phyloP scores from a whole-genome alignment of 2,888 invertebrate species.

The Drosophila dives region DNA sequence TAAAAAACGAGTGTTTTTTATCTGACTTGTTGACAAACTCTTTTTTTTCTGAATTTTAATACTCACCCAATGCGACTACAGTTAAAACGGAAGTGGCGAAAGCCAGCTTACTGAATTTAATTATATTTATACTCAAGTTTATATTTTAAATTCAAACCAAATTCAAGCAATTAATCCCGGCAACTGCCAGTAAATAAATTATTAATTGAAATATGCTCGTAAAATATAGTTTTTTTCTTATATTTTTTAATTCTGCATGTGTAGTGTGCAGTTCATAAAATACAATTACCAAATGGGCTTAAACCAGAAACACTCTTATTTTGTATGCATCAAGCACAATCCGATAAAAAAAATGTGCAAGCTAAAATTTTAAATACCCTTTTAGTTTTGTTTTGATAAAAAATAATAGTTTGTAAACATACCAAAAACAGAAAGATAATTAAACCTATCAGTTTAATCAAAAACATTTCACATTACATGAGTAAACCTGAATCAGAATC shows the following conservation, averaged over 20 bases:
- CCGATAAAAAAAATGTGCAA: not conserved
- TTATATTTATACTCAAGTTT: not conserved
- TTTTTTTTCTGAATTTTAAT: slow-evolving; percentile 1
- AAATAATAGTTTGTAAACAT: not conserved
- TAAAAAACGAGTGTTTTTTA: slow-evolving; percentile 14
- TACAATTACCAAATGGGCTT: slow-evolving; percentile 7
- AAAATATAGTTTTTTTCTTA: no score
- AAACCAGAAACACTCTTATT: slow-evolving; percentile 7
- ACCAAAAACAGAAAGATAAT: not conserved
- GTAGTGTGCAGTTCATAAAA: not conserved
- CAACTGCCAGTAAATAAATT: slow-evolving; percentile 8
- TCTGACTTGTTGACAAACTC: slow-evolving; percentile 2
- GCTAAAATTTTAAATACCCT: not conserved
- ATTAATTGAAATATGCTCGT: slow-evolving; percentile 18
- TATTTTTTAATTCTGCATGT: not conserved
- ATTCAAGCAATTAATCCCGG: slow-evolving; percentile 20
- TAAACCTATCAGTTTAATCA: not conserved
- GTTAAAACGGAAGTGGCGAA: slow-evolving; percentile 31
- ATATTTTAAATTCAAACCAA: slow-evolving; percentile 5
- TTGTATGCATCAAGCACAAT: not conserved
- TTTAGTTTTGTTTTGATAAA: not conserved
- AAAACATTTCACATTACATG: not conserved
- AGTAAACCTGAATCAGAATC: not conserved
- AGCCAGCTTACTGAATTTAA: slow-evolving; percentile 25
- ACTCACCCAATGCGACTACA: slow-evolving; percentile 11